These are phyloP conservation scores for Chaitophorus viminalis DNA, from an alignment of 2,888 invertebrate genomes.

Conservation along the genomic window DNA sequence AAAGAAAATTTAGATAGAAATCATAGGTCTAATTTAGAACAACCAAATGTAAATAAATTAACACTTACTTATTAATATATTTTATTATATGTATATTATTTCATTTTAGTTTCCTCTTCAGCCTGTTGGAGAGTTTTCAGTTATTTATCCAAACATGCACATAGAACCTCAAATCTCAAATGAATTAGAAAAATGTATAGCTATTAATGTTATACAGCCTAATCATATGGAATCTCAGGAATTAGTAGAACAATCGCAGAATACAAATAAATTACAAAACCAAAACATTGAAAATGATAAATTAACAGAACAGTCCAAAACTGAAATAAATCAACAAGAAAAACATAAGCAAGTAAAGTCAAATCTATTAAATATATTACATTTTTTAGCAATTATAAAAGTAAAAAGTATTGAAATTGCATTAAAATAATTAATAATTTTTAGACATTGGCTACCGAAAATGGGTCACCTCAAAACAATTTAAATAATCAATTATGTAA, in stretches of 20 bases:
- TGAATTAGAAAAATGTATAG: neutral
- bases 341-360: neutral
- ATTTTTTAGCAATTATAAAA: neutral
- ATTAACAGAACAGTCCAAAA: neutral
- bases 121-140: neutral
- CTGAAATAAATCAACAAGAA: neutral
- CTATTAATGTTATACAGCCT: neutral
- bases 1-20: neutral
- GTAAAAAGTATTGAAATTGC: neutral
- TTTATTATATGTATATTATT: neutral
- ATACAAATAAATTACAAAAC: neutral
- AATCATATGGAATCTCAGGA: neutral
- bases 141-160: neutral
- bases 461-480: neutral
- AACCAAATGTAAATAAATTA: neutral
- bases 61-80: neutral
- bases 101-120: neutral
- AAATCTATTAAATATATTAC: neutral
- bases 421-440: neutral
- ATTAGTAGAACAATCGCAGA: neutral
- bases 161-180: neutral
- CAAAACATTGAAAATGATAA: neutral
- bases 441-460: neutral
- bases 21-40: neutral
- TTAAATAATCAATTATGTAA: constrained; percentile 4